These are phyloP conservation scores for Corythornis madagascariensis DNA, from an alignment of 2,113 vertebrate genomes.

Conservation along the genomic window DNA sequence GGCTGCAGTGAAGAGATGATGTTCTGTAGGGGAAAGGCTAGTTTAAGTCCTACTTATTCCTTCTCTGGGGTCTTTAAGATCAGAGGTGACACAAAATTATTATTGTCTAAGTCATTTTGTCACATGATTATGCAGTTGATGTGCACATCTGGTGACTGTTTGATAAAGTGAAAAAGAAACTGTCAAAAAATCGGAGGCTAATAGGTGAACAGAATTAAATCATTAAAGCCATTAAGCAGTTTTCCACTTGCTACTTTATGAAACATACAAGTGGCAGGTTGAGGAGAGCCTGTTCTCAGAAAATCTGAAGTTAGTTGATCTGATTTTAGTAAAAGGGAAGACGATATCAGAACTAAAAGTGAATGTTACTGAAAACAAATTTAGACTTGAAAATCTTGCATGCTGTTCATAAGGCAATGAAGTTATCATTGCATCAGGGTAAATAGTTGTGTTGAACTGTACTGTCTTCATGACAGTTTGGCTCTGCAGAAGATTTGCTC, in stretches of 20 bases:
- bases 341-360: not conserved
- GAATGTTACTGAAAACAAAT: not conserved
- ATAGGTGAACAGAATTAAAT: not conserved
- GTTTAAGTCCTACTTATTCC: not conserved
- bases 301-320: not conserved
- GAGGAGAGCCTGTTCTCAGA: not conserved
- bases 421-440: not conserved
- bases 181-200: not conserved
- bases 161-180: constrained; percentile 17
- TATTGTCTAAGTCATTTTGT: not conserved
- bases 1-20: not conserved
- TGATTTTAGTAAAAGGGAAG: not conserved
- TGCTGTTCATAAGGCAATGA: not conserved
- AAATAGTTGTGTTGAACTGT: not conserved
- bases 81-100: not conserved
- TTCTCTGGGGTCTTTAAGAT: not conserved
- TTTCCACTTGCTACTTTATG: not conserved
- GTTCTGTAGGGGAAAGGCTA: not conserved
- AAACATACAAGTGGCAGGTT: not conserved
- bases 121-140: not conserved
- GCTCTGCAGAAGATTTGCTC: not conserved
- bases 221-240: not conserved
- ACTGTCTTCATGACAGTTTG: not conserved
- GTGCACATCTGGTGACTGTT: constrained; percentile 4
- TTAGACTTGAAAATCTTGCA: not conserved